Conservation (phyloP, 2,888 invertebrate species). For the Apamea sordens region DNA sequence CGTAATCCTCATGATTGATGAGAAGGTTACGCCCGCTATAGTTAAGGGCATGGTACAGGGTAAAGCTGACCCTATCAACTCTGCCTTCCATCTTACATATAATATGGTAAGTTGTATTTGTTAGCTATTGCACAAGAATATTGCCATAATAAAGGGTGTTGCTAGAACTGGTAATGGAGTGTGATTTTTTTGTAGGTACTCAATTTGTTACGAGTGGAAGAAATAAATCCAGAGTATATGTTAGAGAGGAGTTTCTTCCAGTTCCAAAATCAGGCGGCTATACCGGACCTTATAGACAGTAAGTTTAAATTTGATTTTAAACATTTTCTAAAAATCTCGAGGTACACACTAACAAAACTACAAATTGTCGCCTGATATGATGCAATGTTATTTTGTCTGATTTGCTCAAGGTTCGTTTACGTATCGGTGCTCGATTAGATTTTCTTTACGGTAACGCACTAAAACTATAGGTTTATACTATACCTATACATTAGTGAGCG, state of each 20-base stretch:
- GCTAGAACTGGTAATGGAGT: not conserved
- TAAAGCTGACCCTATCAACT: slow-evolving; percentile 98
- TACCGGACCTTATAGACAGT: slow-evolving; percentile 97
- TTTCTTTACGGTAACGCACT: not conserved
- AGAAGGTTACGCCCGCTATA: slow-evolving; percentile 95
- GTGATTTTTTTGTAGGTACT: slow-evolving; percentile 75
- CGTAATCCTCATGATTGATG: slow-evolving; percentile 99
- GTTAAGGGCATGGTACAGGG: slow-evolving; percentile 96
- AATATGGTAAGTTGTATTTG: slow-evolving; percentile 96
- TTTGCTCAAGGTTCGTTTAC: not conserved
- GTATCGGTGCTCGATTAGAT: no score
- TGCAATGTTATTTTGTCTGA: not conserved
- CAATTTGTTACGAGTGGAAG: slow-evolving; percentile 98
- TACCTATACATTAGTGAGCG: not conserved
- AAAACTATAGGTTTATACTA: not conserved
- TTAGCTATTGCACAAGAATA: not conserved
- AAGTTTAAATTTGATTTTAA: slow-evolving; percentile 76
- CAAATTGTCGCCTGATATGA: not conserved
- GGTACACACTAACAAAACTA: not conserved
- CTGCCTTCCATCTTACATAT: slow-evolving; percentile 99
- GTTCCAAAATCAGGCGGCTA: slow-evolving; percentile 99
- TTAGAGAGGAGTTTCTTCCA: slow-evolving; percentile 99
- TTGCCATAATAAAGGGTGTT: slow-evolving; percentile 14
- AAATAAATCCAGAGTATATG: slow-evolving; percentile 99
- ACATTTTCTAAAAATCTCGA: not conserved